Conservation (phyloP, 2,113 vertebrate species). For the Eira barbara region DNA sequence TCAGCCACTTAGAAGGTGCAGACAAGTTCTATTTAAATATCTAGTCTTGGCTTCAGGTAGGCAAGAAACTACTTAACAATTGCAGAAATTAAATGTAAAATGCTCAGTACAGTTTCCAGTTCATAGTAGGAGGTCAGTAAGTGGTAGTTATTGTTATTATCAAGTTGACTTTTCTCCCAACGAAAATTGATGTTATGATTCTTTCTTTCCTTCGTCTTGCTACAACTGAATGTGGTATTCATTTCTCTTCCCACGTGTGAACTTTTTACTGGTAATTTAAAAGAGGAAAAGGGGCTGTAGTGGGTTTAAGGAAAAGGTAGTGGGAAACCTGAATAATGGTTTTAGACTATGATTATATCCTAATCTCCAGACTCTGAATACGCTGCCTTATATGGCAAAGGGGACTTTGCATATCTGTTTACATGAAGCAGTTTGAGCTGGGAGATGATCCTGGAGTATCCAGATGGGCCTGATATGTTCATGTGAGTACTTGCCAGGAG, state of each 20-base stretch:
- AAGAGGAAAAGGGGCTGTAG: not conserved
- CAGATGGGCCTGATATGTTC: not conserved
- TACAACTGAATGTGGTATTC: not conserved
- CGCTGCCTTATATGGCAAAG: not conserved
- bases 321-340: not conserved
- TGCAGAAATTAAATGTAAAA: constrained; percentile 18
- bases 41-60: not conserved
- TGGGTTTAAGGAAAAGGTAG: not conserved
- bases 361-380: not conserved
- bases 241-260: not conserved
- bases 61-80: not conserved
- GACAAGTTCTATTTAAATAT: not conserved
- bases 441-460: not conserved
- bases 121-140: constrained; percentile 2
- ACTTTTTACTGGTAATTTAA: not conserved
- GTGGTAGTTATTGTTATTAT: not conserved
- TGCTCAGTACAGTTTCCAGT: not conserved
- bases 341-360: not conserved
- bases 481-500: not conserved
- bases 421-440: not conserved
- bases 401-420: not conserved
- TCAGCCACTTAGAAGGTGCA: constrained; percentile 6
- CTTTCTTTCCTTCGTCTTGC: not conserved
- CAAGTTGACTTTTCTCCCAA: not conserved
- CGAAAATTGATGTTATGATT: not conserved